Percentiles rank a stretch among this genome's conserved stretches.
phyloP scores from a whole-genome alignment of 1,140 invertebrate species.

The Trichonephila clavipes region DNA sequence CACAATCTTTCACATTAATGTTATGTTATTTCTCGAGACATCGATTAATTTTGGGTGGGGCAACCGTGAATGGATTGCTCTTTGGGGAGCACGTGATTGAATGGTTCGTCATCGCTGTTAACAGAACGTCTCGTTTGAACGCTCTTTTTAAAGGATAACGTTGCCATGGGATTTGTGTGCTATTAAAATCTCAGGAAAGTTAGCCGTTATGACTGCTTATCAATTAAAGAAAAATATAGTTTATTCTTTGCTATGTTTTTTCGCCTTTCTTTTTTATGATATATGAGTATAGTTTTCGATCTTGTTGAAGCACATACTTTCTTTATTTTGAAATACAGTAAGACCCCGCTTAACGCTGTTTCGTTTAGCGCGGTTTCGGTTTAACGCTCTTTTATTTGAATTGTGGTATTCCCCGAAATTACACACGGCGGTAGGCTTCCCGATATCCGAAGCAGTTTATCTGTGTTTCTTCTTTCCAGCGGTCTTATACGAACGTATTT shows the following conservation, averaged over 20 bases:
- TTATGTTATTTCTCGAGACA: neutral
- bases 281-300: too few species aligned
- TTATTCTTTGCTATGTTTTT: neutral
- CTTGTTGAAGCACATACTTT: too few species aligned
- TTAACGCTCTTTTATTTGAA: too few species aligned
- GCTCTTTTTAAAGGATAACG: neutral
- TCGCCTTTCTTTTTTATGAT: too few species aligned
- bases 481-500: too few species aligned
- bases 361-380: too few species aligned
- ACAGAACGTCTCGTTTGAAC: neutral
- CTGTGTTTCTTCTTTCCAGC: too few species aligned
- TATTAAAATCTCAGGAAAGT: neutral
- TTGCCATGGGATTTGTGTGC: neutral
- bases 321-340: too few species aligned
- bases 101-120: neutral
- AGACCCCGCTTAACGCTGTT: too few species aligned
- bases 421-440: too few species aligned
- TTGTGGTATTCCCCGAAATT: too few species aligned
- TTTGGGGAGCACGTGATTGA: neutral
- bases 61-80: neutral
- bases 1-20: neutral
- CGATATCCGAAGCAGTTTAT: too few species aligned
- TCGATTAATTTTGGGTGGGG: slow-evolving; percentile 7
- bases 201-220: neutral
- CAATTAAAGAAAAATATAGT: neutral